Evolutionary conservation across 1,140 invertebrate species (phyloP).

Genomic region (Hydropsyche tenuis): DNA sequence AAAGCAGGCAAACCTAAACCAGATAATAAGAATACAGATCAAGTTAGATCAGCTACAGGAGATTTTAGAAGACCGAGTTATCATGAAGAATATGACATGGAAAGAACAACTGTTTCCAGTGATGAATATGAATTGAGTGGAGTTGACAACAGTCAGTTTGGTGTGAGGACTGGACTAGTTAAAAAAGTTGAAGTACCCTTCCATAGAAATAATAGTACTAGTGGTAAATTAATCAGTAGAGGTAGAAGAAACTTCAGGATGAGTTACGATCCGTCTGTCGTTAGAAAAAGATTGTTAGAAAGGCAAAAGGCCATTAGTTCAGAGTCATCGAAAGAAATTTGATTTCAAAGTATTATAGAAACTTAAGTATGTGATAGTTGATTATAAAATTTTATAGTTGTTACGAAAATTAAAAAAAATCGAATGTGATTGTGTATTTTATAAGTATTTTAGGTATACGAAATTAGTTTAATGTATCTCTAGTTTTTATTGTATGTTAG

Average conservation of each 20-base stretch:
- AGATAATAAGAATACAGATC: conserved; percentile 19
- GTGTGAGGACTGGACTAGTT: conserved; percentile 41
- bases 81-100: neutral
- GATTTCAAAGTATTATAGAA: too few species aligned
- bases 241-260: conserved; percentile 47
- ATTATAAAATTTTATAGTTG: too few species aligned
- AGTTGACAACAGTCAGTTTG: conserved; percentile 36
- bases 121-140: neutral
- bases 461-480: too few species aligned
- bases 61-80: conserved; percentile 4
- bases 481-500: too few species aligned
- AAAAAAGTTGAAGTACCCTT: conserved; percentile 45
- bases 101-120: neutral
- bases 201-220: conserved; percentile 10
- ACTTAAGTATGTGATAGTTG: too few species aligned
- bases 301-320: conserved; percentile 35
- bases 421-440: too few species aligned
- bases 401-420: too few species aligned
- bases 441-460: too few species aligned
- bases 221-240: conserved; percentile 38
- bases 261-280: conserved; percentile 44
- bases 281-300: conserved; percentile 46
- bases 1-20: conserved; percentile 23
- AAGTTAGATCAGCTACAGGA: neutral
- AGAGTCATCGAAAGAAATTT: conserved; percentile 12